These are phyloP conservation scores for Lamprologus callipterus DNA, from an alignment of 2,113 vertebrate species.

Conservation along the genomic window DNA sequence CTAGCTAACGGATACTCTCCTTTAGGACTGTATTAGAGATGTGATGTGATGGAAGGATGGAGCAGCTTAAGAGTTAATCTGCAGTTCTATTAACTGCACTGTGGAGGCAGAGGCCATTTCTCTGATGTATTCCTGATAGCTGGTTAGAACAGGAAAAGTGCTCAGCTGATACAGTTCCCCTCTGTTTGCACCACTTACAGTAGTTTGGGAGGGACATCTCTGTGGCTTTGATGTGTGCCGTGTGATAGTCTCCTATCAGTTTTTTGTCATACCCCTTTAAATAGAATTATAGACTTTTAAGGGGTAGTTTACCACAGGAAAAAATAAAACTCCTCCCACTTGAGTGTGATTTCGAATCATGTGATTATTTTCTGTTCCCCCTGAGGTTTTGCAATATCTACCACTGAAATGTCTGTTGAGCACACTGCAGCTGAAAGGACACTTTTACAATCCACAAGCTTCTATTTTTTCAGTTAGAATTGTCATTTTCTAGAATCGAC, in stretches of 20 bases:
- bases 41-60: constrained; percentile 27
- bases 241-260: not conserved
- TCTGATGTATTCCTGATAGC: not conserved
- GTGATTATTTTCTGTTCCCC: not conserved
- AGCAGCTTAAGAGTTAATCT: constrained; percentile 63
- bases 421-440: not conserved
- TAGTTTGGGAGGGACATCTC: not conserved
- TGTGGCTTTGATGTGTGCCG: not conserved
- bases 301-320: not conserved
- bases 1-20: constrained; percentile 34
- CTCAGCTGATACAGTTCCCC: not conserved
- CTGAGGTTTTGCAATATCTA: not conserved
- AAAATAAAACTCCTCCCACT: not conserved
- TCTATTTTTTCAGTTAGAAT: not conserved
- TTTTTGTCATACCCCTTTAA: not conserved
- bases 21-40: constrained; percentile 33
- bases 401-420: not conserved
- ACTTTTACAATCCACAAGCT: not conserved
- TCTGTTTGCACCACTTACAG: not conserved
- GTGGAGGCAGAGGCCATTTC: not conserved
- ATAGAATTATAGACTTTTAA: not conserved
- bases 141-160: not conserved
- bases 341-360: not conserved
- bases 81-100: constrained; percentile 17
- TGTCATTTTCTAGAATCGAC: not conserved